Evolutionary conservation across 2,888 invertebrate species (phyloP), one percentile per base, ranked within the genome.

Genomic region (Sabatieria punctata): DNA sequence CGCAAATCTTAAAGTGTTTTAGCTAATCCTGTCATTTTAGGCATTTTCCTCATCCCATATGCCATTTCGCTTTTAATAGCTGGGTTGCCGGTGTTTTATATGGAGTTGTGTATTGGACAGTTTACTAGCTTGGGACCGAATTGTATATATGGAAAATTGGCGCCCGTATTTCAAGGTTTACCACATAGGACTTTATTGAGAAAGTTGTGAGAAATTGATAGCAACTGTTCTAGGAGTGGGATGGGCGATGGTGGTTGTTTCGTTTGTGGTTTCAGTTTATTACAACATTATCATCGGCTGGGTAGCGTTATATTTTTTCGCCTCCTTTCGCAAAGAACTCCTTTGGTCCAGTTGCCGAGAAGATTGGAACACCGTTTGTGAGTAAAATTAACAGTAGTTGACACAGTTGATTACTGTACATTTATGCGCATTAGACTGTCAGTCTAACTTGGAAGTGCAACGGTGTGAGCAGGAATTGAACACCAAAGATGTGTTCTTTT

Each of bases 281-380:
- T 89, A 89, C 70, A 86, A 85, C 68, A 85, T 89, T 56, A 84
- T 91, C 67, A 86, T 89, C 68, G 83, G 85, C 51, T 89, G 89
- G 76, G 80, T 85, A 45, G 80, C 88, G 60, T 88, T 84, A 68
- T 89, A 88, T 70, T 81, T 89, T 69, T 84, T 85, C 68, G 80
- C 83, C 49, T 81, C 85, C 26, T 85, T 85, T 65, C 79, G 79
- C 65, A 75, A 79, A 35, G 77, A 79, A 56, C 79, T 84, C 59
- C 85, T 86, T 1, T 89, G 88, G 88, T 77, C 79, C 24, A 77
- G 78, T 60, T 89, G 88, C 65, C 74, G 75, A 52, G 80, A 86
- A 67, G 72, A 77, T 4, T 76, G 83, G 86, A 86, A 85, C 65
- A 80, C 83, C n/a, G n/a, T n/a, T n/a, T n/a, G n/a, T n/a, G n/a